A percentile compares a stretch with the other conserved stretches of the same genome.
Conservation (phyloP, 1,140 invertebrate species). For the Dendrolimus punctatus region DNA sequence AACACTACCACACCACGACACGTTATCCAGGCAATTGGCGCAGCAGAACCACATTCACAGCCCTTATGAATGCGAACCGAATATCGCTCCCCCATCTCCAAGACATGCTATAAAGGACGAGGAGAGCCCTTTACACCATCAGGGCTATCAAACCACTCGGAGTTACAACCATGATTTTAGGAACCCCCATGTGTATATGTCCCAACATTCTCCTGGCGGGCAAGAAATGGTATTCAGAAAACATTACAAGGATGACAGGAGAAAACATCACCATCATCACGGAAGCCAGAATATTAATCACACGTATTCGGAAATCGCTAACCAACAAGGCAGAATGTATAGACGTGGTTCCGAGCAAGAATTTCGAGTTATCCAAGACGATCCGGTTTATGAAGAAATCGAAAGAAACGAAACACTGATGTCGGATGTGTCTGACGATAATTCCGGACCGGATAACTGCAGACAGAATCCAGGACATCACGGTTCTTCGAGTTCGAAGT, state of each 20-base stretch:
- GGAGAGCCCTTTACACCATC: constrained; percentile 56
- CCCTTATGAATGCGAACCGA: constrained; percentile 50
- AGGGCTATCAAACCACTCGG: constrained; percentile 58
- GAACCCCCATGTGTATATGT: constrained; percentile 65
- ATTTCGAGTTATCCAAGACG: constrained; percentile 74
- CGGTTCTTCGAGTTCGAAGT: constrained; percentile 76
- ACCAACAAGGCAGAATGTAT: constrained; percentile 62
- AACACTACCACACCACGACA: constrained; percentile 62
- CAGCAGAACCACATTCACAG: constrained; percentile 53
- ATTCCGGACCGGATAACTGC: constrained; percentile 84
- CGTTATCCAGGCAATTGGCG: constrained; percentile 45
- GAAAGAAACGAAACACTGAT: constrained; percentile 81
- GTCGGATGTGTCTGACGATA: constrained; percentile 86
- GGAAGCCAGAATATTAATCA: constrained; percentile 68
- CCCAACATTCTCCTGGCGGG: constrained; percentile 63
- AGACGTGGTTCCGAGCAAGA: constrained; percentile 63
- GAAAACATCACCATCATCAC: constrained; percentile 61
- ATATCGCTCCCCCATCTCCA: constrained; percentile 33
- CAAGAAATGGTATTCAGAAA: constrained; percentile 65
- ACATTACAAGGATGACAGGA: constrained; percentile 60
- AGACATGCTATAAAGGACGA: constrained; percentile 50
- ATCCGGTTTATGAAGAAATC: constrained; percentile 88
- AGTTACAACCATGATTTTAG: constrained; percentile 77
- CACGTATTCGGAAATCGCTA: constrained; percentile 75
- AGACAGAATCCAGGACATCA: constrained; percentile 56